phyloP scores from a whole-genome alignment of 2,113 vertebrate genomes.

The Montifringilla adamsi region DNA sequence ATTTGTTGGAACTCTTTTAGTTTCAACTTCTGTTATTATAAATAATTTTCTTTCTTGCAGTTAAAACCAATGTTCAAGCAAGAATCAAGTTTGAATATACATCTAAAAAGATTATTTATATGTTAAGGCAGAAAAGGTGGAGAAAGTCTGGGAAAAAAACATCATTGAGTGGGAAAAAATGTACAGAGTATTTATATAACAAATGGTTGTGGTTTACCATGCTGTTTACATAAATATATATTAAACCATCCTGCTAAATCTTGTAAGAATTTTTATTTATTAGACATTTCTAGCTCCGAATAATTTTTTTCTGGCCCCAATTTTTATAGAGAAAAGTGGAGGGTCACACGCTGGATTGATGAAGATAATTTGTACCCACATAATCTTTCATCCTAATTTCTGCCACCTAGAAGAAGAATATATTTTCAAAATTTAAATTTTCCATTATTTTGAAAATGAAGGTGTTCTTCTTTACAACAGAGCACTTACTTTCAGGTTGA shows the following conservation, averaged over 20 bases:
- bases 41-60: neutral
- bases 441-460: neutral
- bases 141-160: neutral
- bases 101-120: neutral
- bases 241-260: neutral
- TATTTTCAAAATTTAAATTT: neutral
- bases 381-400: neutral
- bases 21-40: neutral
- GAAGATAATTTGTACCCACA: neutral
- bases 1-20: neutral
- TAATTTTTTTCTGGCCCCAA: neutral
- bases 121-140: neutral
- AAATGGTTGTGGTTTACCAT: neutral
- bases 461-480: neutral
- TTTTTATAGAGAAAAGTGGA: neutral
- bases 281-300: neutral
- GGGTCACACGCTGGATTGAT: neutral
- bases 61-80: neutral
- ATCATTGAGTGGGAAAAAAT: neutral
- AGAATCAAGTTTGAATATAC: neutral
- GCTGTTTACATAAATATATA: neutral
- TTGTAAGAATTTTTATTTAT: neutral
- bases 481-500: neutral
- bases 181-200: neutral
- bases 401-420: neutral